Percentiles rank a stretch among this genome's conserved stretches.
These are phyloP conservation scores for Naso thynnoides DNA, from an alignment of 2,797 vertebrate species.

Conservation along the genomic window DNA sequence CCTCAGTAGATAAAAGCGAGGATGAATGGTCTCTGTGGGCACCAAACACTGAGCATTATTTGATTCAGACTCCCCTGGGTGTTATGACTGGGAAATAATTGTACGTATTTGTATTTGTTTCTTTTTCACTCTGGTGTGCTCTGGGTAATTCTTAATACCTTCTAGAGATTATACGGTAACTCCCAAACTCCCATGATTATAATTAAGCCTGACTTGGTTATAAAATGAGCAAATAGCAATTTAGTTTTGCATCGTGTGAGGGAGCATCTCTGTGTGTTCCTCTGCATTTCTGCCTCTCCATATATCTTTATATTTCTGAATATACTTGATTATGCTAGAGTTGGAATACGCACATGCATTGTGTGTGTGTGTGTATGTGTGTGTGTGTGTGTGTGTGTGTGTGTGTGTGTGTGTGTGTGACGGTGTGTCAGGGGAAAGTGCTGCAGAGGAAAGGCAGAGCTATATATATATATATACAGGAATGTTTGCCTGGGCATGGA, in stretches of 20 bases:
- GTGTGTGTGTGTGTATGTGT: constrained; percentile 38
- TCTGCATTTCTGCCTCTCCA: constrained; percentile 45
- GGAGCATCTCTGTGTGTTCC: constrained; percentile 80
- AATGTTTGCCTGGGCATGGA: constrained; percentile 69
- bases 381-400: constrained; percentile 43
- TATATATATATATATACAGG: constrained; percentile 27
- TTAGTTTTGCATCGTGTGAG: constrained; percentile 84
- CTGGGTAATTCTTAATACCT: constrained; percentile 86
- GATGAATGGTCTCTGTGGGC: constrained; percentile 79
- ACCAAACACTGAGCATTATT: constrained; percentile 78
- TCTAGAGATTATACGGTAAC: constrained; percentile 86
- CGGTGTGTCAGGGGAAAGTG: constrained; percentile 55
- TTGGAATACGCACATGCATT: constrained; percentile 60
- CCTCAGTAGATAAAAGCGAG: constrained; percentile 73
- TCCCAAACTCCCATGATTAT: constrained; percentile 87
- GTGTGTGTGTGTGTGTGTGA: constrained; percentile 44
- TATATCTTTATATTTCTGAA: constrained; percentile 65
- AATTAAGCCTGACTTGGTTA: constrained; percentile 85
- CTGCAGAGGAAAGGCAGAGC: constrained; percentile 61
- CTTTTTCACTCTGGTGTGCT: constrained; percentile 79
- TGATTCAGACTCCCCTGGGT: constrained; percentile 79
- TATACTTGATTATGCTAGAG: constrained; percentile 53
- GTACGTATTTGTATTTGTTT: constrained; percentile 84
- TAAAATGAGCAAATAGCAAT: constrained; percentile 86
- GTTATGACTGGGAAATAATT: constrained; percentile 83